Evolutionary conservation across 1,140 invertebrate species (phyloP), one percentile per base, ranked within the genome.

Genomic region (Papilio machaon): DNA sequence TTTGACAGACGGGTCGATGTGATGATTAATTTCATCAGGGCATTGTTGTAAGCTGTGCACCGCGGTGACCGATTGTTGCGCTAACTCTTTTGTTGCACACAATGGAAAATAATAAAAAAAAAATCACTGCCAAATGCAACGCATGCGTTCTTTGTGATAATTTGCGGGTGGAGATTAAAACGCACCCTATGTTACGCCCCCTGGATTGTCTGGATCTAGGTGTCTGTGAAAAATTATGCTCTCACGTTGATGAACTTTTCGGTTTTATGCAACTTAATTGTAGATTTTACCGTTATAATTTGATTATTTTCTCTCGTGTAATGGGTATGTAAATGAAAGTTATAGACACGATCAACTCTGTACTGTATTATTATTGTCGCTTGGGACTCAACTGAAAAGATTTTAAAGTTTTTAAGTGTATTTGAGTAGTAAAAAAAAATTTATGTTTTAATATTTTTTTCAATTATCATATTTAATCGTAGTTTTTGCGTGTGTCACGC

Each of bases 11-110:
- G 64, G 64, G 11, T 70, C 64, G 23, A 70, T 85, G 64, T 80
- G 84, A 85, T 91, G 86, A 89, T 89, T 91, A 91, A 92, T 90
- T 92, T 92, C 88, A 85, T 89, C 87, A 88, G 79, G 52, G 82
- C 80, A 89, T 92, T 91, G 90, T 91, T 81, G 81, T 81, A 64
- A 85, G 64, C 80, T 86, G 86, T 85, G 76, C 81, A 91, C 87
- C 91, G 91, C 82, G 80, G 85, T 86, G 88, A 84, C 84, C 87
- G 83, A 86, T 87, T 87, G 88, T 89, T 90, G 86, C 85, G 85
- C 87, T 84, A 85, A 82, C 58, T 47, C 84, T 83, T 87, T 90
- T 89, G 86, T 91, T 87, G 52, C 80, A 82, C 35, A 47, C 58
- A 84, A 84, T 86, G 80, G 78, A 82, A 82, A 79, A 74, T 84